These are phyloP conservation scores for Hydraecia micacea DNA, from an alignment of 2,888 invertebrate species.

Conservation along the genomic window DNA sequence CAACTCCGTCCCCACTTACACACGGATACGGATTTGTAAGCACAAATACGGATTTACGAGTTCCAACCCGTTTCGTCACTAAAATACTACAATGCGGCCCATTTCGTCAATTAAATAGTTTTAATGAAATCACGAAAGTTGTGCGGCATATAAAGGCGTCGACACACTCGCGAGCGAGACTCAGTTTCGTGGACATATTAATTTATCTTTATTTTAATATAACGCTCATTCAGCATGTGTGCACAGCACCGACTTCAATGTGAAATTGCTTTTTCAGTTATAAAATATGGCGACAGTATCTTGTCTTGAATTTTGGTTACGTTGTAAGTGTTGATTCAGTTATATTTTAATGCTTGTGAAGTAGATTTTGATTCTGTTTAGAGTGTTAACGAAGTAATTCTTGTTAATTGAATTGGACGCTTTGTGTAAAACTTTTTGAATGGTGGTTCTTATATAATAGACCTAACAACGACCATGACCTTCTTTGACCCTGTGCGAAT, in stretches of 20 bases:
- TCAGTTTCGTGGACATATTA: slow-evolving; percentile 64
- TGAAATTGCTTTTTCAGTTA: slow-evolving; percentile 67
- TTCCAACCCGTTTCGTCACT: slow-evolving; percentile 47
- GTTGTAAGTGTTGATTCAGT: slow-evolving; percentile 37
- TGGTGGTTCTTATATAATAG: background rate
- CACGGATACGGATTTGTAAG: slow-evolving; percentile 34
- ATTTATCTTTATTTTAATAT: slow-evolving; percentile 72
- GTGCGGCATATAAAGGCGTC: slow-evolving; percentile 53
- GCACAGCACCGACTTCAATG: slow-evolving; percentile 61
- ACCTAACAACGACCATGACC: background rate
- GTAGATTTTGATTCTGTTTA: slow-evolving; percentile 21
- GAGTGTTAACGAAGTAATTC: background rate
- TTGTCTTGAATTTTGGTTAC: slow-evolving; percentile 55
- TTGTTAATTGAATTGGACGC: background rate
- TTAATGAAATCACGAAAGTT: slow-evolving; percentile 62
- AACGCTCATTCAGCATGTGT: slow-evolving; percentile 67
- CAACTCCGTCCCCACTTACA: background rate
- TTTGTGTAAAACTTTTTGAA: background rate
- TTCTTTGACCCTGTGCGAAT: background rate
- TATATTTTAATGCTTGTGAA: slow-evolving; percentile 28
- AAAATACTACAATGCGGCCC: slow-evolving; percentile 56
- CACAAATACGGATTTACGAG: slow-evolving; percentile 50
- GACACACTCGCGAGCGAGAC: slow-evolving; percentile 46
- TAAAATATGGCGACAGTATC: slow-evolving; percentile 64
- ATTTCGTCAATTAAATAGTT: slow-evolving; percentile 64